phyloP scores from a whole-genome alignment of 2,797 vertebrate genomes.

The Myotis myotis region DNA sequence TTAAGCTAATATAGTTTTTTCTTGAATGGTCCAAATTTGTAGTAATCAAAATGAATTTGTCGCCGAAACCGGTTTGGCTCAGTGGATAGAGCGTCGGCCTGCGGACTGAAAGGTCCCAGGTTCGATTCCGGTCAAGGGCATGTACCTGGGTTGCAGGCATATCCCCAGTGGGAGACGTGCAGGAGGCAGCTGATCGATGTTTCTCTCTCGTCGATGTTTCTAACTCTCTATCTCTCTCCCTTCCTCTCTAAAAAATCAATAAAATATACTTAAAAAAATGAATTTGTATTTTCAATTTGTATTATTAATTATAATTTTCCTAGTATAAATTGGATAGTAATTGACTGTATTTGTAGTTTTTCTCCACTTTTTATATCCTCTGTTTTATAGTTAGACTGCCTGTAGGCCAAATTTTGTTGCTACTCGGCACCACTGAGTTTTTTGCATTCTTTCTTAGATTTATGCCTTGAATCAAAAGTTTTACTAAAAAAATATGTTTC shows the following conservation, averaged over 20 bases:
- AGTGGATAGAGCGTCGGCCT: too few species aligned
- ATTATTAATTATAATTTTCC: constrained; percentile 3
- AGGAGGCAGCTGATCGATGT: too few species aligned
- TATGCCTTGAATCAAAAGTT: constrained; percentile 37
- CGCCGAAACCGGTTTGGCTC: too few species aligned
- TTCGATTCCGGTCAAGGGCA: too few species aligned
- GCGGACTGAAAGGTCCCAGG: too few species aligned
- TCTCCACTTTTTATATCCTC: background rate
- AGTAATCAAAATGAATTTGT: background rate
- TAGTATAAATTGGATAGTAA: background rate
- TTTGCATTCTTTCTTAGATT: constrained; percentile 56
- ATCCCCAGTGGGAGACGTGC: too few species aligned
- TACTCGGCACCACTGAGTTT: background rate
- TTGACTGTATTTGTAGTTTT: background rate
- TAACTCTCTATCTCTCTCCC: too few species aligned
- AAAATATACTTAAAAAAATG: too few species aligned
- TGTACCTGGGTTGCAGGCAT: too few species aligned
- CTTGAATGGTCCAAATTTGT: background rate
- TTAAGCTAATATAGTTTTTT: background rate
- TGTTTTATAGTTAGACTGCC: background rate
- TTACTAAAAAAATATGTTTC: constrained; percentile 10
- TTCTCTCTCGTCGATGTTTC: too few species aligned
- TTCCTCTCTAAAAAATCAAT: too few species aligned
- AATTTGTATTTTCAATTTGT: background rate
- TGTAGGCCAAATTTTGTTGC: background rate